These are phyloP conservation scores for Parnassius orleans DNA, from an alignment of 2,888 invertebrate species.

Conservation along the genomic window DNA sequence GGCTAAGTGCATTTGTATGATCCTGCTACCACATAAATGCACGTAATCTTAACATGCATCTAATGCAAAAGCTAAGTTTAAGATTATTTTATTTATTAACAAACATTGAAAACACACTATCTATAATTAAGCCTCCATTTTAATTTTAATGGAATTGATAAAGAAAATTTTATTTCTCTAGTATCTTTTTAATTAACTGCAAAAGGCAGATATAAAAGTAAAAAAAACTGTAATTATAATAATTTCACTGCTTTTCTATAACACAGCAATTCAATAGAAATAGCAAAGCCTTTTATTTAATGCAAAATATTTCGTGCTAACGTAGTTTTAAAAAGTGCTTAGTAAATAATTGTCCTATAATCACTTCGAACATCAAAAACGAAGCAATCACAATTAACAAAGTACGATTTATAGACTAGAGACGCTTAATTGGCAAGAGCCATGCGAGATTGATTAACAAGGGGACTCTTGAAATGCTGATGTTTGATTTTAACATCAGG, in stretches of 20 bases:
- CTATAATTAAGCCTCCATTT: no score
- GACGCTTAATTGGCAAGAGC: conserved; percentile 18
- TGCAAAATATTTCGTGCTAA: background rate
- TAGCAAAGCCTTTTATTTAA: background rate
- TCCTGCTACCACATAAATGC: no score
- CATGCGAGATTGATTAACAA: conserved; percentile 20
- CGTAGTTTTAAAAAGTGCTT: background rate
- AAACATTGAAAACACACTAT: no score
- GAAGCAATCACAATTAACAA: conserved; percentile 15
- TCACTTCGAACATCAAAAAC: conserved; percentile 9
- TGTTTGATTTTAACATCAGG: conserved; percentile 5
- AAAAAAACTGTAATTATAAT: background rate
- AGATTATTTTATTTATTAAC: no score
- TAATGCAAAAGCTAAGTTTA: background rate
- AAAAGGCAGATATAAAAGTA: background rate
- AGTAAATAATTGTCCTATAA: conserved; percentile 9
- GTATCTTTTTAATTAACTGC: background rate
- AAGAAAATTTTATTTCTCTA: no score
- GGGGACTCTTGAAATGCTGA: conserved; percentile 6
- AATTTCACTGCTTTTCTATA: no score
- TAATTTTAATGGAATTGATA: no score
- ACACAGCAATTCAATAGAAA: no score
- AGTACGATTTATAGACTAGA: conserved; percentile 14
- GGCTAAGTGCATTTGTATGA: background rate
- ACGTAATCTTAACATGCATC: background rate